Evolutionary conservation across 2,113 vertebrate species (phyloP).

Genomic region (Trinectes maculatus): DNA sequence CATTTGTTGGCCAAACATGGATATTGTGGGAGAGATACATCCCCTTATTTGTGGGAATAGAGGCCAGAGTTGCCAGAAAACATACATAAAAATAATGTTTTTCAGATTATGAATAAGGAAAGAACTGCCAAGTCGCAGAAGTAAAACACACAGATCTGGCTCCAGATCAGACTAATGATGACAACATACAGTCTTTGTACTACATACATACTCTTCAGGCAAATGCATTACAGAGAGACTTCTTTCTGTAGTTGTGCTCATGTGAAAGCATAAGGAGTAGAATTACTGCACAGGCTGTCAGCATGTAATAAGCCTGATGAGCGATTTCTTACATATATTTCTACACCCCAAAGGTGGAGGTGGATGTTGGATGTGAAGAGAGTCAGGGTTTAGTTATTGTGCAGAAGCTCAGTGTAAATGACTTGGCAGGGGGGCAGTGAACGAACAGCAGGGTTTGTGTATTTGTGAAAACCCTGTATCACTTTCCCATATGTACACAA

Average conservation of each 20-base stretch:
- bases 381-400: slow-evolving; percentile 50
- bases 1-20: slow-evolving; percentile 34
- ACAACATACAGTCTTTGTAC: slow-evolving; percentile 49
- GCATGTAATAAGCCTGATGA: slow-evolving; percentile 40
- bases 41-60: slow-evolving; percentile 43
- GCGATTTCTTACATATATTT: slow-evolving; percentile 42
- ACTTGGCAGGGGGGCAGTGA: slow-evolving; percentile 58
- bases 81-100: slow-evolving; percentile 36
- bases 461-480: slow-evolving; percentile 67
- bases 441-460: slow-evolving; percentile 72
- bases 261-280: slow-evolving; percentile 53
- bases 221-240: slow-evolving; percentile 40
- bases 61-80: slow-evolving; percentile 29
- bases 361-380: slow-evolving; percentile 62
- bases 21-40: slow-evolving; percentile 32
- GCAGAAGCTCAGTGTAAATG: slow-evolving; percentile 70
- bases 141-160: slow-evolving; percentile 31
- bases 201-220: slow-evolving; percentile 23
- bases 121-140: slow-evolving; percentile 12
- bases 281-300: slow-evolving; percentile 34
- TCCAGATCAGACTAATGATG: slow-evolving; percentile 40
- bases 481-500: slow-evolving; percentile 71
- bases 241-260: slow-evolving; percentile 42
- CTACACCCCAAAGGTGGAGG: slow-evolving; percentile 51
- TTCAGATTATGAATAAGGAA: slow-evolving; percentile 46